Conservation (phyloP, 1,140 invertebrate genomes). For the Sarcophaga bullata region DNA sequence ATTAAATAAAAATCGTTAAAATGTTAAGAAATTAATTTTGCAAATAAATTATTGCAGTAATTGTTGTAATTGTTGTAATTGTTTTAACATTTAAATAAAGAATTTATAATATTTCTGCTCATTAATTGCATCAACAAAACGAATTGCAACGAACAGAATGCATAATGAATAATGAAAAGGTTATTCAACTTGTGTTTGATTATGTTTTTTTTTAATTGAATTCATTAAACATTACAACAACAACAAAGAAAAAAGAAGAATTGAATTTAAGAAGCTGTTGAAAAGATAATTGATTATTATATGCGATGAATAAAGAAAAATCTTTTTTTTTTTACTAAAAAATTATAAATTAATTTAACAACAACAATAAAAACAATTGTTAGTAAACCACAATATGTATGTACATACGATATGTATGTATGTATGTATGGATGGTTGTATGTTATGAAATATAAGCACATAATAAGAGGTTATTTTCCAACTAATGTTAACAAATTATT, state of each 20-base stretch:
- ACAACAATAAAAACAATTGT: too few species aligned
- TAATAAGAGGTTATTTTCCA: background rate
- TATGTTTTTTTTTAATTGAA: too few species aligned
- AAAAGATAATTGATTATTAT: too few species aligned
- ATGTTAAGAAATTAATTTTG: constrained; percentile 5
- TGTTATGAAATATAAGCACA: too few species aligned
- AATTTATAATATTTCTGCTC: background rate
- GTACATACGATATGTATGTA: too few species aligned
- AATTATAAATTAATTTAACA: too few species aligned
- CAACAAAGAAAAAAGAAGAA: background rate
- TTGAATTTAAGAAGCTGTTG: too few species aligned
- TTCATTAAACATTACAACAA: background rate
- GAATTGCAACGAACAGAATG: too few species aligned
- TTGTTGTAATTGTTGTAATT: background rate
- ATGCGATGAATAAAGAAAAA: too few species aligned
- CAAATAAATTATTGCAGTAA: background rate
- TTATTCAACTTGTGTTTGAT: background rate
- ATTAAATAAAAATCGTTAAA: constrained; percentile 17
- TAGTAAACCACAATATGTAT: too few species aligned
- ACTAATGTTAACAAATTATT: background rate
- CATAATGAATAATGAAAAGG: background rate
- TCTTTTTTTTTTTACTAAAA: too few species aligned
- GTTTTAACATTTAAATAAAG: background rate
- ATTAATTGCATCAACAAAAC: background rate
- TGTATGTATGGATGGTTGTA: too few species aligned